phyloP scores from a whole-genome alignment of 2,888 invertebrate genomes.

The Mythimna lalbum region DNA sequence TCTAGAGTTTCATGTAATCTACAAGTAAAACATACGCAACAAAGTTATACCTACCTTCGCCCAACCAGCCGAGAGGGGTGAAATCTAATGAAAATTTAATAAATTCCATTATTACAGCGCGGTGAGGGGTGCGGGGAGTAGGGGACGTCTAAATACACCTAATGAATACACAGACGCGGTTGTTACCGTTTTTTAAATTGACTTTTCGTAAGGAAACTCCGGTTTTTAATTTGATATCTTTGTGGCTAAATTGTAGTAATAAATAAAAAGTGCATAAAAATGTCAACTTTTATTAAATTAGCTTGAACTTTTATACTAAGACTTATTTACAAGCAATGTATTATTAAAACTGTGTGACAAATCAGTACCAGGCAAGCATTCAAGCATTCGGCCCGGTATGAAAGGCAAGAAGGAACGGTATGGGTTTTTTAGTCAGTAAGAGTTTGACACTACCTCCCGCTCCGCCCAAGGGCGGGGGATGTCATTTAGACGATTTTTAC shows the following conservation, averaged over 20 bases:
- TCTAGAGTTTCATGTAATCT: neutral
- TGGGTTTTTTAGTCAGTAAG: too few relatives aligned
- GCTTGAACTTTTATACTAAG: too few relatives aligned
- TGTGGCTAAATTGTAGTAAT: too few relatives aligned
- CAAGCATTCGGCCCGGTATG: too few relatives aligned
- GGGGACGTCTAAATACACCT: constrained; percentile 53
- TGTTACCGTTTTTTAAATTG: constrained; percentile 40
- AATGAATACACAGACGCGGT: constrained; percentile 63
- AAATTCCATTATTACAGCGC: constrained; percentile 60
- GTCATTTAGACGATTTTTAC: too few relatives aligned
- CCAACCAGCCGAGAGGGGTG: constrained; percentile 35
- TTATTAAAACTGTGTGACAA: neutral
- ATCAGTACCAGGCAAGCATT: neutral
- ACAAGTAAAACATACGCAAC: constrained; percentile 16
- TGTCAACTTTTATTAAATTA: too few relatives aligned
- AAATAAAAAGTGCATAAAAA: too few relatives aligned
- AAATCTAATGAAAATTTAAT: constrained; percentile 65
- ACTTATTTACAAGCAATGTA: neutral
- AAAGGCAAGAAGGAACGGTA: too few relatives aligned
- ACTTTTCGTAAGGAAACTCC: neutral
- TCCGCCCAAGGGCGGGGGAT: too few relatives aligned
- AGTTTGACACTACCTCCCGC: too few relatives aligned
- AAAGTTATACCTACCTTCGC: constrained; percentile 23
- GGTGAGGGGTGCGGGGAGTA: neutral
- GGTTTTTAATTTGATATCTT: neutral